A percentile compares a stretch with the other conserved stretches of the same genome.
phyloP scores from a whole-genome alignment of 2,888 invertebrate genomes.

The Dryomyza anilis region DNA sequence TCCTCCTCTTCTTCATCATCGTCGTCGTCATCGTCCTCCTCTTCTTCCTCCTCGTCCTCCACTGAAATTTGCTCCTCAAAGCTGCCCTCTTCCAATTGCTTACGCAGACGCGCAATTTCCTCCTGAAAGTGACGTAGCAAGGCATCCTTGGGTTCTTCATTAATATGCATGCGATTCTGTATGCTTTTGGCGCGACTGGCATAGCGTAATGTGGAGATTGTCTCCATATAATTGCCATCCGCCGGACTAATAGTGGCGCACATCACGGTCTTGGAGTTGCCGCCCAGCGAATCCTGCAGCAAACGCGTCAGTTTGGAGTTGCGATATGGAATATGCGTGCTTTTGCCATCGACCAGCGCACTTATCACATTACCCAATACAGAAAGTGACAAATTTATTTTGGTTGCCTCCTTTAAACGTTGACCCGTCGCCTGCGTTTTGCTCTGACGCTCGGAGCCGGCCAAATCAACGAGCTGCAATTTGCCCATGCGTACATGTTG shows the following conservation, averaged over 20 bases:
- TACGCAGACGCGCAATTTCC: conserved; percentile 90
- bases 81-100: conserved; percentile 76
- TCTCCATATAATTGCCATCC: conserved; percentile 95
- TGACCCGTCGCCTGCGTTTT: conserved; percentile 95
- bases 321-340: conserved; percentile 95
- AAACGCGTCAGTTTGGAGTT: conserved; percentile 95
- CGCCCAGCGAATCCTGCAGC: conserved; percentile 95
- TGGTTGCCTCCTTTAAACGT: conserved; percentile 93
- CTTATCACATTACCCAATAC: conserved; percentile 98
- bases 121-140: conserved; percentile 93
- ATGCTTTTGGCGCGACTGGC: conserved; percentile 98
- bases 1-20: conserved; percentile 60
- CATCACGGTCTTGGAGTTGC: conserved; percentile 95
- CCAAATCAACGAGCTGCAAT: conserved; percentile 95
- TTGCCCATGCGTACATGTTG: conserved; percentile 95
- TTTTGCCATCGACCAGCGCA: conserved; percentile 95
- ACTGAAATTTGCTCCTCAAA: conserved; percentile 57
- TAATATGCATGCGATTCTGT: conserved; percentile 92
- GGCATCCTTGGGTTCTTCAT: conserved; percentile 97
- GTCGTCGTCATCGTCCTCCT: conserved; percentile 62
- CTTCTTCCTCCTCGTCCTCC: conserved; percentile 55
- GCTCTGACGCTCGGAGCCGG: conserved; percentile 96
- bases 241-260: conserved; percentile 98
- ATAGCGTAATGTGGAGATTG: conserved; percentile 93
- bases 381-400: conserved; percentile 96